Base-by-base conservation (phyloP, 1,140 invertebrate genomes). In the Acromyrmex echinatior region DNA sequence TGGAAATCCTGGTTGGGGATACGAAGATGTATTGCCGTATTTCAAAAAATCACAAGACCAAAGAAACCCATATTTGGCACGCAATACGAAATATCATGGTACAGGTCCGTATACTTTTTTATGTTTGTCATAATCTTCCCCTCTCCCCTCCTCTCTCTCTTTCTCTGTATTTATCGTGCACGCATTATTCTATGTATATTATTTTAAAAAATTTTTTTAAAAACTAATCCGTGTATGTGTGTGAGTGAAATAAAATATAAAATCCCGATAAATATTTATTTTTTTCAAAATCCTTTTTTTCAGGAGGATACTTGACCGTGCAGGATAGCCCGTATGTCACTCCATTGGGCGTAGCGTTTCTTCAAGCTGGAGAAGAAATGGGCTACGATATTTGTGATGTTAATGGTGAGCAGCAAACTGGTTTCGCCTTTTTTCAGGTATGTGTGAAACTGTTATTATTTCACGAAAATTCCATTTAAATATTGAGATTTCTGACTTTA, bases 1-100 rank as follows among this genome's bases (percentile, higher is more conserved):
- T 60, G 99, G 99, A 0, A 99, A 99, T 92, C 95, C 96, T 0
- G 98, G 98, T 0, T 99, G 99, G 99, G 97, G 97, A 1, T 99
- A 97, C 94, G 97, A 98, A 65, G 97, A 98, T 76, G 97, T 98
- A 0, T 94, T 99, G 6, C 97, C 97, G 0, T 99, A 99, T 89
- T 99, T 99, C 92, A 97, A 97, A 90, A 99, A 99, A 92, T 98
- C 97, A 0, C 96, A 98, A 94, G 98, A 98, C 88, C 97, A 98
- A 94, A 95, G 97, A 56, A 98, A 98, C 93, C 97, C 98, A 0
- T 98, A 98, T 91, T 95, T 98, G 90, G 97, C 97, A 7, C 96
- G 94, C 53, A 97, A 97, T 88, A 97, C 94, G 6, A 96, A 95
- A 87, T 97, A 98, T 93, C 98, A 98, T 92, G 93, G 94, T 4